Conservation (phyloP, 2,113 vertebrate genomes). For the Toxostoma redivivum region DNA sequence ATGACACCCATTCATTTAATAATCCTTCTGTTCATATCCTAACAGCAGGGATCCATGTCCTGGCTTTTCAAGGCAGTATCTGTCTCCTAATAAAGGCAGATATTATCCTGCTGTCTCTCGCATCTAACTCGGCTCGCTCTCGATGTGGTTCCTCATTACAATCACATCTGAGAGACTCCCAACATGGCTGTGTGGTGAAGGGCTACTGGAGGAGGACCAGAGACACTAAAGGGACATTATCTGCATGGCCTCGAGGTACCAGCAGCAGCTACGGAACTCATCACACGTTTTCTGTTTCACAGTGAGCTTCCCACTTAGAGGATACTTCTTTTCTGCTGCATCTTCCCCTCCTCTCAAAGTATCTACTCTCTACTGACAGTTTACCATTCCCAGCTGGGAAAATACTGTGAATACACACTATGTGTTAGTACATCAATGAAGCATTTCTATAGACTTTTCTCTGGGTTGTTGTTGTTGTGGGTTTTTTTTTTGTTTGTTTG, state of each 20-base stretch:
- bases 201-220: background rate
- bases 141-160: background rate
- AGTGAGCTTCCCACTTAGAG: background rate
- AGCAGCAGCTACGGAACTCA: background rate
- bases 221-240: background rate
- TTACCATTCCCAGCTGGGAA: background rate
- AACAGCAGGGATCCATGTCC: background rate
- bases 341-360: background rate
- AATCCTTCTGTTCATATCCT: slow-evolving; percentile 22
- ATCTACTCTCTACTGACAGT: background rate
- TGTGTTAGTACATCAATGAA: background rate
- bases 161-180: background rate
- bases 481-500: too few species aligned
- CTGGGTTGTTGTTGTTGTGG: too few species aligned
- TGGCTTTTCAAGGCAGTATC: slow-evolving; percentile 15
- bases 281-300: background rate
- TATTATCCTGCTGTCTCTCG: background rate
- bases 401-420: background rate
- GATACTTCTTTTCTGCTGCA: background rate
- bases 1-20: slow-evolving; percentile 54
- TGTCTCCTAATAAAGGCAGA: slow-evolving; percentile 20
- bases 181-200: background rate
- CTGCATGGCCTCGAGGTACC: background rate
- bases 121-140: background rate
- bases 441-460: background rate